These are phyloP conservation scores for Paratrypauchen microcephalus DNA, from an alignment of 2,797 vertebrate species.

Conservation along the genomic window DNA sequence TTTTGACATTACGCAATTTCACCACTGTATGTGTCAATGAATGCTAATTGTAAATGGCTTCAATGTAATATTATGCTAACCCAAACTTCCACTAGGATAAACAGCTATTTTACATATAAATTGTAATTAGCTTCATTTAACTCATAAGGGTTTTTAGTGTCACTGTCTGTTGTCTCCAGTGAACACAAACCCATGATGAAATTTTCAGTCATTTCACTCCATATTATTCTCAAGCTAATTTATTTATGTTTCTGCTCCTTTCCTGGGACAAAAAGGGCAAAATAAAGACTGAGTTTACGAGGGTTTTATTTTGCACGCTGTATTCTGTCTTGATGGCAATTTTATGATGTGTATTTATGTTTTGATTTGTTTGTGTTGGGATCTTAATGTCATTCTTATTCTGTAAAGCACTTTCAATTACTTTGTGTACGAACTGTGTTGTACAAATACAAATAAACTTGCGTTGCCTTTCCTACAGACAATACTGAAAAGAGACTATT, in stretches of 20 bases:
- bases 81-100: neutral
- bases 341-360: no score
- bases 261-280: conserved; percentile 31
- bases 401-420: no score
- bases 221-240: conserved; percentile 63
- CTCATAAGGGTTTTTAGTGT: neutral
- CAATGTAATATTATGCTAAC: neutral
- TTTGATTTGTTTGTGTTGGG: no score
- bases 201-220: conserved; percentile 62
- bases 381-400: no score
- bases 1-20: neutral
- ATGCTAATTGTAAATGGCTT: neutral
- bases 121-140: conserved; percentile 12
- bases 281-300: neutral
- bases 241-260: conserved; percentile 60
- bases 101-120: neutral
- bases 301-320: no score
- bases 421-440: no score
- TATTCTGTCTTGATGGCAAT: no score
- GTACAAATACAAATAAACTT: no score
- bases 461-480: no score
- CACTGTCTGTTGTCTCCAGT: conserved; percentile 37
- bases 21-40: neutral
- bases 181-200: conserved; percentile 61
- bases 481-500: no score